A percentile compares a stretch with the other conserved stretches of the same genome.
Evolutionary conservation across 2,797 vertebrate genomes (phyloP).

Genomic region (Ibycter americanus): DNA sequence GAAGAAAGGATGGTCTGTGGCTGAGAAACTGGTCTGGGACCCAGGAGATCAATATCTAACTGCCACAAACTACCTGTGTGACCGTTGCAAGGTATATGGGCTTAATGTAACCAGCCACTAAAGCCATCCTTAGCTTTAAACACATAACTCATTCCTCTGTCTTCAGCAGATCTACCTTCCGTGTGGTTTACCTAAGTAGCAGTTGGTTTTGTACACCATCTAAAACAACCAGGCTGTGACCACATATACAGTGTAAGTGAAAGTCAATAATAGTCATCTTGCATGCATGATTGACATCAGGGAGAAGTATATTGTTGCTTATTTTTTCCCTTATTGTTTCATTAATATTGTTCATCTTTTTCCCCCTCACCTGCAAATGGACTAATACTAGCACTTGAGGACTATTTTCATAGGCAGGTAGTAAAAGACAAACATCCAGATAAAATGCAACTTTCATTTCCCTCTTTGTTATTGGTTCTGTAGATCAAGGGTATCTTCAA

Average conservation of each 20-base stretch:
- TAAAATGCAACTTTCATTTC: neutral
- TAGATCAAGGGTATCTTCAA: neutral
- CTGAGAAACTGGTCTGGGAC: neutral
- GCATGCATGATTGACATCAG: neutral
- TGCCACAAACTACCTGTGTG: neutral
- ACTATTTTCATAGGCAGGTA: neutral
- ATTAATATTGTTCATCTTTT: neutral
- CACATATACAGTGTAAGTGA: neutral
- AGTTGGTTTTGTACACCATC: neutral
- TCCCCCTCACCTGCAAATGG: neutral
- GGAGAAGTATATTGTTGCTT: neutral
- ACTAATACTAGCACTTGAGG: neutral
- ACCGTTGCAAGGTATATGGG: accelerated
- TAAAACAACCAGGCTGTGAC: neutral
- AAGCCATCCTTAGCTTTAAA: neutral
- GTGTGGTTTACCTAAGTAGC: neutral
- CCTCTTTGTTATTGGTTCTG: neutral
- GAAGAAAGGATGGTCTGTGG: neutral
- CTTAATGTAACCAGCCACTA: neutral
- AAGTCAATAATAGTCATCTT: neutral
- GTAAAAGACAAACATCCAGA: neutral
- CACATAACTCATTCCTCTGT: neutral
- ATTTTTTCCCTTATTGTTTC: neutral
- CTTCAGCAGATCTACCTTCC: neutral
- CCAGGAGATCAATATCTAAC: neutral